Conservation (phyloP, 2,888 invertebrate species). For the Gymnosoma rotundatum region DNA sequence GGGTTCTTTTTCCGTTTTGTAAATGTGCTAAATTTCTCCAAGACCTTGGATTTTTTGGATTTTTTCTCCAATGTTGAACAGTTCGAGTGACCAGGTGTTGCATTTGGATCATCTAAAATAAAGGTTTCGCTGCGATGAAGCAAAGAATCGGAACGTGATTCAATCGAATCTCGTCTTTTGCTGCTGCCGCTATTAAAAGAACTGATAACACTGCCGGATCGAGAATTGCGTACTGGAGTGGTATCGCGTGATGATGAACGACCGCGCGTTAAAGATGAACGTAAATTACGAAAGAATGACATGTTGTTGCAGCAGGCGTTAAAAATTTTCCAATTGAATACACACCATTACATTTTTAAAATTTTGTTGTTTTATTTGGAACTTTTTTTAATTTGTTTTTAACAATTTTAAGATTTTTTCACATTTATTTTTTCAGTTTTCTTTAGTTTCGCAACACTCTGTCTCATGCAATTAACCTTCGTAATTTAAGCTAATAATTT, state of each 20-base stretch:
- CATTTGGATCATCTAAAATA: slow-evolving; percentile 76
- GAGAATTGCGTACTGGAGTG: slow-evolving; percentile 77
- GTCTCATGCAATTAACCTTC: slow-evolving; percentile 46
- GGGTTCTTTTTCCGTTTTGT: slow-evolving; percentile 80
- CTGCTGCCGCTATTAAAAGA: slow-evolving; percentile 64
- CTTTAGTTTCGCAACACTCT: slow-evolving; percentile 24
- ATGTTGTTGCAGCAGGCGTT: slow-evolving; percentile 69
- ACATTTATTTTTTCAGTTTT: not conserved
- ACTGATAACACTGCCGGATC: slow-evolving; percentile 76
- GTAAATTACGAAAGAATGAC: slow-evolving; percentile 81
- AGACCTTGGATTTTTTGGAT: slow-evolving; percentile 78
- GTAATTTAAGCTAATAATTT: slow-evolving; percentile 54
- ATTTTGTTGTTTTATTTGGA: not conserved
- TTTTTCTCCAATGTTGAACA: slow-evolving; percentile 78
- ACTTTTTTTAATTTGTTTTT: not conserved
- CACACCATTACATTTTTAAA: not conserved
- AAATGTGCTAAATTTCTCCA: slow-evolving; percentile 81
- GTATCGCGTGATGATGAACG: slow-evolving; percentile 80
- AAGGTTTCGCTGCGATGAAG: slow-evolving; percentile 80
- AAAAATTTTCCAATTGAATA: slow-evolving; percentile 28
- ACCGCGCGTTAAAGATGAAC: slow-evolving; percentile 78
- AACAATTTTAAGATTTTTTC: slow-evolving; percentile 10
- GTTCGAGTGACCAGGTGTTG: slow-evolving; percentile 74
- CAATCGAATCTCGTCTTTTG: slow-evolving; percentile 76
- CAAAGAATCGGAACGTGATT: slow-evolving; percentile 75